phyloP scores from a whole-genome alignment of 1,140 invertebrate species.

The Bombus turneri region DNA sequence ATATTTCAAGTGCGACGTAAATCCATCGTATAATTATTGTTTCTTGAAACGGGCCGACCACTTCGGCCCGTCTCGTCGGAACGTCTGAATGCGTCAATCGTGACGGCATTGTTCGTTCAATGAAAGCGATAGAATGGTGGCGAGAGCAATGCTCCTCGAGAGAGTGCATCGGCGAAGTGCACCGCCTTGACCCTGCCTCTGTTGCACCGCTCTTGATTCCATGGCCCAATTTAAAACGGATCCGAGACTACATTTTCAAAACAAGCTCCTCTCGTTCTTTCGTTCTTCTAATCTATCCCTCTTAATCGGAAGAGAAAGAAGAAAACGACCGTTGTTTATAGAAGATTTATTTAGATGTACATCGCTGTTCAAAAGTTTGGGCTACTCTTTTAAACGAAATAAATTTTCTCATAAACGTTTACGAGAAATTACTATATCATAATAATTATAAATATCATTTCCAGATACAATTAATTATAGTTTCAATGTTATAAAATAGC shows the following conservation, averaged over 20 bases:
- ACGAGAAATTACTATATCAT: too few relatives aligned
- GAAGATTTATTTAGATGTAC: background rate
- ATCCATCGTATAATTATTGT: slow-evolving; percentile 53
- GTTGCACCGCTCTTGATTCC: slow-evolving; percentile 21
- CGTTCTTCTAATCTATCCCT: background rate
- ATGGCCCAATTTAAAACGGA: slow-evolving; percentile 38
- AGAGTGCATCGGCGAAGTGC: slow-evolving; percentile 59
- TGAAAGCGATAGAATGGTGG: slow-evolving; percentile 51
- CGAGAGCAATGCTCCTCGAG: slow-evolving; percentile 43
- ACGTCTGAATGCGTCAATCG: slow-evolving; percentile 64
- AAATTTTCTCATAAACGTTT: too few relatives aligned
- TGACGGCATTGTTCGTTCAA: slow-evolving; percentile 58
- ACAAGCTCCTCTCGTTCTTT: background rate
- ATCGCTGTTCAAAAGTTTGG: too few relatives aligned
- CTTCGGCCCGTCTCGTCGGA: slow-evolving; percentile 48
- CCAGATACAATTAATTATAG: too few relatives aligned
- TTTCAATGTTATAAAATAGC: too few relatives aligned
- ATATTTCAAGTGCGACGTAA: slow-evolving; percentile 49
- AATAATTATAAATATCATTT: too few relatives aligned
- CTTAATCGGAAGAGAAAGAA: background rate
- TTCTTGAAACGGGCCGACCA: slow-evolving; percentile 43
- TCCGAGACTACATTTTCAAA: background rate
- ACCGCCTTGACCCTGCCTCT: slow-evolving; percentile 47
- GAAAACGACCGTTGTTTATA: background rate
- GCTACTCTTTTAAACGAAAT: too few relatives aligned